A percentile compares a stretch with the other conserved stretches of the same genome.
Evolutionary conservation across 1,140 invertebrate genomes (phyloP).

Genomic region (Leptoteleia sp.): DNA sequence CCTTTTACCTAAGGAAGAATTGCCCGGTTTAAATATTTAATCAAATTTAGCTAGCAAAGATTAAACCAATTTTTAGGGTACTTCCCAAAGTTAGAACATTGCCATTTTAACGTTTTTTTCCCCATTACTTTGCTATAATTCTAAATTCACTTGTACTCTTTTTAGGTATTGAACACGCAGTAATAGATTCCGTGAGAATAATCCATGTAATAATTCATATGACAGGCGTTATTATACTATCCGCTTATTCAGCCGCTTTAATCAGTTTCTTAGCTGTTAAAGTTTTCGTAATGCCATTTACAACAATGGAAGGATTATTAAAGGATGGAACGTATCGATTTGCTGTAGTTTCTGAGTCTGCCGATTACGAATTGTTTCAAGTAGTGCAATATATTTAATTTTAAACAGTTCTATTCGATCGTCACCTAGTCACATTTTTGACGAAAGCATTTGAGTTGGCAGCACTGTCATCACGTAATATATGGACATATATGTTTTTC

Average conservation of each 20-base stretch:
- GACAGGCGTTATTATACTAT: slow-evolving; percentile 75
- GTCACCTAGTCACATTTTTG: no score
- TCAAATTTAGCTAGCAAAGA: no score
- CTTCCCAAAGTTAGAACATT: no score
- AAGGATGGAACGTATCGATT: slow-evolving; percentile 76
- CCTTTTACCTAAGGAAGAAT: no score
- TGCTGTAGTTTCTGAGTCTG: slow-evolving; percentile 72
- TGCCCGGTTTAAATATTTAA: no score
- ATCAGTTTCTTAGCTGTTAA: slow-evolving; percentile 78
- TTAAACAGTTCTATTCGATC: slow-evolving; percentile 1
- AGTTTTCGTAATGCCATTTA: slow-evolving; percentile 77
- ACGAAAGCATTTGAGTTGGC: no score
- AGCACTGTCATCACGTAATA: no score
- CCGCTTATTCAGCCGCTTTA: slow-evolving; percentile 79
- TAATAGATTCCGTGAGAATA: slow-evolving; percentile 73
- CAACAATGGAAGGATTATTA: slow-evolving; percentile 78
- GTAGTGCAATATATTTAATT: slow-evolving; percentile 64
- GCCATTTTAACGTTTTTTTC: no score
- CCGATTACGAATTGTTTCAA: slow-evolving; percentile 76
- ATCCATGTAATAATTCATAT: slow-evolving; percentile 75
- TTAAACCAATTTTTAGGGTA: no score
- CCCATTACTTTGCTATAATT: no score
- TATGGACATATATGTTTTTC: no score
- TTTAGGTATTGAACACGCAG: slow-evolving; percentile 71
- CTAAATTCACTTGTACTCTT: no score